These are phyloP conservation scores for Drosophila dunni DNA, from an alignment of 1,140 invertebrate species.

Conservation along the genomic window DNA sequence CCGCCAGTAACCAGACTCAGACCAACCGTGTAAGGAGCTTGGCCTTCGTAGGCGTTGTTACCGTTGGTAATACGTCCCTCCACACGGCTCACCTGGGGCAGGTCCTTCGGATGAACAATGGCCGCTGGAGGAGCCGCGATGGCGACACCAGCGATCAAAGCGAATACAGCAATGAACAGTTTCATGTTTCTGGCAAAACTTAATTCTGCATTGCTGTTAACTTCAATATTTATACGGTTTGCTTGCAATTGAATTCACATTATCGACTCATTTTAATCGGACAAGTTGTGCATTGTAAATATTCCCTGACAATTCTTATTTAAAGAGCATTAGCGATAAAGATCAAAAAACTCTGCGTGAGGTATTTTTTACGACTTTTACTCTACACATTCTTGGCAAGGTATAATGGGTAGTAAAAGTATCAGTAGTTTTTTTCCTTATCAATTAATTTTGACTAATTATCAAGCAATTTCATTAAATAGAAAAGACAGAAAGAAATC, in stretches of 20 bases:
- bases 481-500: too few species aligned
- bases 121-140: constrained; percentile 26
- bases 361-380: background rate
- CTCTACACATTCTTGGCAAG: background rate
- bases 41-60: constrained; percentile 63
- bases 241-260: background rate
- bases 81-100: constrained; percentile 15
- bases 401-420: too few species aligned
- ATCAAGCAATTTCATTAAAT: too few species aligned
- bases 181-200: constrained; percentile 46
- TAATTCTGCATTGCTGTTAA: background rate
- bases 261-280: constrained; percentile 7
- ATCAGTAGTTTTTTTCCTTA: too few species aligned
- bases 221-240: constrained; percentile 17
- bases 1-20: constrained; percentile 80
- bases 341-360: background rate
- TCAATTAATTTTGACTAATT: too few species aligned
- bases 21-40: constrained; percentile 85
- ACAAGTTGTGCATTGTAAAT: constrained; percentile 12
- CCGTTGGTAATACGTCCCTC: constrained; percentile 67
- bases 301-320: constrained; percentile 5
- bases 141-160: constrained; percentile 40
- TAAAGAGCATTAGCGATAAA: constrained; percentile 1
- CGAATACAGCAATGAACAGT: constrained; percentile 50
- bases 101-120: constrained; percentile 22